These are phyloP conservation scores for Ispidina picta DNA, from an alignment of 2,797 vertebrate species.

Conservation along the genomic window DNA sequence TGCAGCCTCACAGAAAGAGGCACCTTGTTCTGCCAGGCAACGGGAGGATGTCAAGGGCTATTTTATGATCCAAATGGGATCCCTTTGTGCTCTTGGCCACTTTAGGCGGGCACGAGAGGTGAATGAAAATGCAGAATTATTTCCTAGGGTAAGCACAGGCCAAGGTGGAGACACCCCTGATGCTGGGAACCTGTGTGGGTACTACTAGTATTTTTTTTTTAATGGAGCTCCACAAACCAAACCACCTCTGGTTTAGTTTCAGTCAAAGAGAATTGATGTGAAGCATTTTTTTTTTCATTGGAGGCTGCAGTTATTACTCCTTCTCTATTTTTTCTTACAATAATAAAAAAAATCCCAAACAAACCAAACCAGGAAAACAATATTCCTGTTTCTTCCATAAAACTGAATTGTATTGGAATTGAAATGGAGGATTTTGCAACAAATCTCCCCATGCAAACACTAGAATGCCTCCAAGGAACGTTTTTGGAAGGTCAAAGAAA, in stretches of 20 bases:
- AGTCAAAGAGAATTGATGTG: background rate
- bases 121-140: background rate
- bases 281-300: background rate
- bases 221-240: fast-evolving
- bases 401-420: background rate
- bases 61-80: background rate
- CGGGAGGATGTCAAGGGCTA: fast-evolving
- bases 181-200: fast-evolving
- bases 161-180: background rate
- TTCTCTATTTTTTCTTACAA: background rate
- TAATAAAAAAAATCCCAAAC: background rate
- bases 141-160: background rate
- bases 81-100: background rate
- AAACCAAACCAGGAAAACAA: background rate
- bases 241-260: fast-evolving
- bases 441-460: background rate
- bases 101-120: fast-evolving
- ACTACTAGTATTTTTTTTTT: background rate
- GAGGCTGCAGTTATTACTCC: background rate
- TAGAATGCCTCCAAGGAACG: background rate
- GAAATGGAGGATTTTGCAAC: background rate
- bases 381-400: background rate
- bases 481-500: background rate
- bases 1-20: background rate
- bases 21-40: background rate